Evolutionary conservation across 2,113 vertebrate species (phyloP), one percentile per base, ranked within the genome.

Genomic region (Hassar affinis): DNA sequence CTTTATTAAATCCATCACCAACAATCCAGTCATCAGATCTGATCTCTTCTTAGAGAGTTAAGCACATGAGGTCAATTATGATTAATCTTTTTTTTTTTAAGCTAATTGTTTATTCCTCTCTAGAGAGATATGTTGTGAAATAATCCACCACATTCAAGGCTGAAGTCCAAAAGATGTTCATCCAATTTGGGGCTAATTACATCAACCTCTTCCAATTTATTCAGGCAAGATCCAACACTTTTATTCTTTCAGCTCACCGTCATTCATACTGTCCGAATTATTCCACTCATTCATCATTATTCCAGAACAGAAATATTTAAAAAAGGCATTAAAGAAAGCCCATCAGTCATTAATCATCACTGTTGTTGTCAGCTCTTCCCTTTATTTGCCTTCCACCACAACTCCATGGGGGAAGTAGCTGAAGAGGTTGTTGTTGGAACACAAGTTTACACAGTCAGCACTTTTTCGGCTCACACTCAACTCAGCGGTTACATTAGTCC

Each of bases 361-460:
- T 15, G 30, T 10, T 56, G 45, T 30, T 64, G 15, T 20, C 78
- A 66, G 59, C 10, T 80, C 47, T 64, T 51, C 18, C 9, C 49
- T 25, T 25, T 51, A 33, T 45, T 76, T 54, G 74, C 27, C 17
- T 76, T 76, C 47, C 30, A 75, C n/a, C 72, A 49, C n/a, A 56
- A 25, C 74, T 25, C 30, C 30, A 25, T 35, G 74, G 33, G 33
- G 30, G 51, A 77, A 56, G 30, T 25, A 14, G 30, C 22, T 49
- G 35, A 79, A 64, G 42, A 64, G 22, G 57, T 79, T 79, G n/a
- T 45, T 59, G 25, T 66, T 80, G 62, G 62, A 51, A 51, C 35
- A 62, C 38, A 51, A 22, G 22, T 62, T 77, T 25, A 77, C 30
- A 35, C 27, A 35, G 0, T 76, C 33, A 77, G 74, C 74, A 77